Conservation (phyloP, 1,140 invertebrate genomes). For the Ephestia elutella region DNA sequence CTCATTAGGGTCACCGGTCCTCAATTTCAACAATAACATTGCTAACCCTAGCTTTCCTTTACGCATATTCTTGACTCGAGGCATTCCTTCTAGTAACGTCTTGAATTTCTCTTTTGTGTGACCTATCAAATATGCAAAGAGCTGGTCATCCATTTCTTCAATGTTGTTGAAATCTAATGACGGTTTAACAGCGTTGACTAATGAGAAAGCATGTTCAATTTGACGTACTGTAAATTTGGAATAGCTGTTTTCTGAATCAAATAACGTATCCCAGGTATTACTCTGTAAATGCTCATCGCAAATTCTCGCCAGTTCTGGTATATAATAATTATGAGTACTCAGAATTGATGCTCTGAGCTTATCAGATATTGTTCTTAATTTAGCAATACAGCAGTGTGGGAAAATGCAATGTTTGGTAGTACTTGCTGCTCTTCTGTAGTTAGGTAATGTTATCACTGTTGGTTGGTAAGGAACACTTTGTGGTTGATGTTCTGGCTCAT, state of each 20-base stretch:
- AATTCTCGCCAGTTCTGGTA: slow-evolving; percentile 13
- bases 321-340: slow-evolving; percentile 17
- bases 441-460: too few relatives aligned
- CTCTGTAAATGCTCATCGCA: slow-evolving; percentile 14
- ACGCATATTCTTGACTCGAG: background rate
- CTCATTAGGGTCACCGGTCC: too few relatives aligned
- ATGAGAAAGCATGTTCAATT: slow-evolving; percentile 12
- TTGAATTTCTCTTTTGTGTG: background rate
- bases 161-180: slow-evolving; percentile 9
- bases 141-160: slow-evolving; percentile 11
- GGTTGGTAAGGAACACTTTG: too few relatives aligned
- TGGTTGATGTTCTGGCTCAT: too few relatives aligned
- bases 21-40: too few relatives aligned
- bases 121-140: background rate
- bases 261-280: slow-evolving; percentile 16
- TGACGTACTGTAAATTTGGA: slow-evolving; percentile 13
- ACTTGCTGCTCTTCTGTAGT: slow-evolving; percentile 9
- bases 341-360: slow-evolving; percentile 14
- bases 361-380: slow-evolving; percentile 12
- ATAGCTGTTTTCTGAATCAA: slow-evolving; percentile 13
- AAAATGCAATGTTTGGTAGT: slow-evolving; percentile 16
- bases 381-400: slow-evolving; percentile 12
- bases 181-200: slow-evolving; percentile 12
- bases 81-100: background rate
- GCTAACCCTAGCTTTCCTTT: background rate